Evolutionary conservation across 2,797 vertebrate species (phyloP).

Genomic region (Phrynocephalus forsythii): DNA sequence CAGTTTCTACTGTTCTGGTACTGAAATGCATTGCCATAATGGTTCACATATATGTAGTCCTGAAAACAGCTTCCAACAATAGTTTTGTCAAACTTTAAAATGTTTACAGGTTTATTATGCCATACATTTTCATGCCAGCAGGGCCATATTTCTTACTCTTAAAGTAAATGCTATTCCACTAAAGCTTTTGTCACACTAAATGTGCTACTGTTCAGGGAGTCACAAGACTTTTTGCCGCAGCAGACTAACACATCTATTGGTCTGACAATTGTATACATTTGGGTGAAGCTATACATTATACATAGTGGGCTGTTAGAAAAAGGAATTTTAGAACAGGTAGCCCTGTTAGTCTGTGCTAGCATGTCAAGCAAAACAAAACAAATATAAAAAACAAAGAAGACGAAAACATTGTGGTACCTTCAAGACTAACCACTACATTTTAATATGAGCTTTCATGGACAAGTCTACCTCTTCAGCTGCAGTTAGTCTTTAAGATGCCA

Average conservation of each 20-base stretch:
- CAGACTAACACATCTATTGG: neutral
- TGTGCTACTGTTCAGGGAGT: neutral
- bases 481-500: too few species aligned
- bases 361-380: too few species aligned
- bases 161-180: neutral
- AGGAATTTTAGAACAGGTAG: too few species aligned
- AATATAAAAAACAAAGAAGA: too few species aligned
- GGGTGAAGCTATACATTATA: neutral
- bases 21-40: neutral
- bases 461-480: too few species aligned
- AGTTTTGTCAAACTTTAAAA: neutral
- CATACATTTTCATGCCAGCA: neutral
- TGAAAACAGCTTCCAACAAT: neutral
- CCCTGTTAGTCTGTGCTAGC: too few species aligned
- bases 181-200: neutral
- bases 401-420: too few species aligned
- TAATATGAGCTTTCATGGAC: too few species aligned
- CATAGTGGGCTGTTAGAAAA: too few species aligned
- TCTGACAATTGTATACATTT: neutral
- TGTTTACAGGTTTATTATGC: neutral
- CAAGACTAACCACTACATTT: too few species aligned
- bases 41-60: neutral
- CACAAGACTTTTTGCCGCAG: neutral
- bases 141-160: neutral
- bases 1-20: neutral